phyloP scores from a whole-genome alignment of 2,113 vertebrate species.

The Petrocephalus zakoni region DNA sequence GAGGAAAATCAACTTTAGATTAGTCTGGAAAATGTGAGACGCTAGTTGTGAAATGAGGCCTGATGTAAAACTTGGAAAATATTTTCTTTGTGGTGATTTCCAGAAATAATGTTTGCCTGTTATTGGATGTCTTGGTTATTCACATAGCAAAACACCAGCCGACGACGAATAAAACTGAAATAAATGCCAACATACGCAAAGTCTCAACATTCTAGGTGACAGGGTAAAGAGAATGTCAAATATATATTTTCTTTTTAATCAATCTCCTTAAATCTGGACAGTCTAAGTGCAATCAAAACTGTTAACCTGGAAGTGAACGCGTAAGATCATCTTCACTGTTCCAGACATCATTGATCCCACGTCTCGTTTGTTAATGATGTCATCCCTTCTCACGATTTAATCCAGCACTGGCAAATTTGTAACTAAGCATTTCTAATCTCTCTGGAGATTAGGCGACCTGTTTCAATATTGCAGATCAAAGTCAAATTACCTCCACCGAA shows the following conservation, averaged over 20 bases:
- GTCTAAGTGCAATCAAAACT: too few species aligned
- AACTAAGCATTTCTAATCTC: neutral
- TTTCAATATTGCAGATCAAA: conserved; percentile 4
- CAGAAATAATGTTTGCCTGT: neutral
- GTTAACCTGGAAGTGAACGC: too few species aligned
- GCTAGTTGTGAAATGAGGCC: neutral
- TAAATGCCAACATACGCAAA: neutral
- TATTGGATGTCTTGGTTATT: neutral
- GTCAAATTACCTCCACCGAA: conserved; percentile 5
- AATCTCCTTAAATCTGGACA: too few species aligned
- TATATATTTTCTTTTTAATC: too few species aligned
- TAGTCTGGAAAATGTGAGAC: neutral
- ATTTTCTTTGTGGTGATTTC: neutral
- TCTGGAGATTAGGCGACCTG: conserved; percentile 7
- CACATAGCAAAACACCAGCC: neutral
- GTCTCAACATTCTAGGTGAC: neutral
- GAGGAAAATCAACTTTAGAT: neutral
- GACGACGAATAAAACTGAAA: neutral
- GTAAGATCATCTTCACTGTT: neutral
- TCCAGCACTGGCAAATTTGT: neutral
- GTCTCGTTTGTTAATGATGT: neutral
- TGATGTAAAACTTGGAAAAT: conserved; percentile 1
- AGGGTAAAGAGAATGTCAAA: neutral
- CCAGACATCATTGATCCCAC: neutral
- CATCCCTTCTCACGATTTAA: neutral